Base-by-base conservation (phyloP, 2,888 invertebrate genomes). In the Orthonychiurus folsomi region DNA sequence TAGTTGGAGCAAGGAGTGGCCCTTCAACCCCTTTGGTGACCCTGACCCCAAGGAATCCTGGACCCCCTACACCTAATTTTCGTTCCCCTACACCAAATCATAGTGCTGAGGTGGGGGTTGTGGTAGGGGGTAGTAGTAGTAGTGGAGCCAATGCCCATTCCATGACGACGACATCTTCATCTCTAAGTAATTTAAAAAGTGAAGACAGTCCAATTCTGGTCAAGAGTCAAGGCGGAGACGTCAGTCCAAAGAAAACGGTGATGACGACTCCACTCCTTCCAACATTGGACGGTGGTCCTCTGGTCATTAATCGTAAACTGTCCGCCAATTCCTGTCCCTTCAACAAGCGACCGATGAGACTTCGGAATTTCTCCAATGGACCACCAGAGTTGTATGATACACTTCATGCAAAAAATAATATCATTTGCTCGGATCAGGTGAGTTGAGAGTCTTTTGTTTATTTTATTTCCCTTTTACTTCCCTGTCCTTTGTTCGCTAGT, bases 341-440 rank as follows among this genome's bases (percentile, higher is more conserved):
- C 15, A 28, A 66, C 63, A 72, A 66, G 52, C 63, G 65, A 59
- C 73, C 73, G 12, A 59, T 73, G 57, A 71, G 69, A 65, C 57
- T 73, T 58, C 66, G 63, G 61, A 73, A 73, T 66, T 68, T 71
- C 58, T 66, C 66, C 20, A 66, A 64, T 5, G 64, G 65, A 48
- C 61, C 63, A 12, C 61, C 66, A 2, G 73, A 73, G 64, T 63
- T 70, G 48, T 73, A 73, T 52, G 73, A 73, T 58, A 67, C 69
- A 3, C 68, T 73, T 37, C 69, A 65, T 56, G 26, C 18, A 47
- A 63, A 66, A 58, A 48, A 61, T 53, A 52, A 9, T 9, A 21
- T 21, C n/a, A 9, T 20, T 9, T 21, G 52, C n/a, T 20, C 20
- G 52, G 21, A 52, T 23, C 21, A 52, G 52, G 52, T 52, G 20